A percentile compares a stretch with the other conserved stretches of the same genome.
Conservation (phyloP, 2,888 invertebrate species). For the Dilophus febrilis region DNA sequence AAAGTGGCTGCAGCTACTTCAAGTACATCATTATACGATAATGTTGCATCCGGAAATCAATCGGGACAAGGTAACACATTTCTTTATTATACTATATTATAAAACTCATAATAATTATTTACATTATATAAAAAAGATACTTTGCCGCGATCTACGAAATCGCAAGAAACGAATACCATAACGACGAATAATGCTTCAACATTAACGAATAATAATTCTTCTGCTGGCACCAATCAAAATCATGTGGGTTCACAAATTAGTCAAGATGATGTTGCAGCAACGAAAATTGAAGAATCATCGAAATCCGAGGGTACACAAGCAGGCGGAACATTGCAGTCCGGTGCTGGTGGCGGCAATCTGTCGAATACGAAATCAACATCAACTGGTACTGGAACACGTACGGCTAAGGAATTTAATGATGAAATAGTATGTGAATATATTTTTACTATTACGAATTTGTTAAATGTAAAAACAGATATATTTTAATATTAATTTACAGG, state of each 20-base stretch:
- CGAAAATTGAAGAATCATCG: constrained; percentile 35
- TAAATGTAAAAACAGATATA: neutral
- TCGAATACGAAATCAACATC: constrained; percentile 40
- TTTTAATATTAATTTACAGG: neutral
- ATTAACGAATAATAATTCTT: constrained; percentile 39
- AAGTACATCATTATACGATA: constrained; percentile 75
- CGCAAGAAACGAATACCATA: constrained; percentile 52
- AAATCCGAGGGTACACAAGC: constrained; percentile 73
- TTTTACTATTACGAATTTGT: constrained; percentile 4
- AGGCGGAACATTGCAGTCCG: constrained; percentile 50
- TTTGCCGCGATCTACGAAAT: constrained; percentile 47
- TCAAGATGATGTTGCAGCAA: constrained; percentile 22
- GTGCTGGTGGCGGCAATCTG: too few relatives aligned
- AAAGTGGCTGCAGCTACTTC: constrained; percentile 76
- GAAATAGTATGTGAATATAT: constrained; percentile 48
- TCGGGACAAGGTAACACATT: neutral
- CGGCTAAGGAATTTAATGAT: constrained; percentile 46
- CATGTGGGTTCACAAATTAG: constrained; percentile 42
- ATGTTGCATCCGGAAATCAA: constrained; percentile 34
- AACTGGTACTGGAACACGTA: constrained; percentile 37
- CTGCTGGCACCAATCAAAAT: constrained; percentile 37
- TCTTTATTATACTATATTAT: neutral
- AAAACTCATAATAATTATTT: too few relatives aligned
- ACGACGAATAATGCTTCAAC: constrained; percentile 45
- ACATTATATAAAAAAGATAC: too few relatives aligned